A percentile compares a stretch with the other conserved stretches of the same genome.
phyloP scores from a whole-genome alignment of 2,888 invertebrate genomes.

The Amblyjoppa proteus region DNA sequence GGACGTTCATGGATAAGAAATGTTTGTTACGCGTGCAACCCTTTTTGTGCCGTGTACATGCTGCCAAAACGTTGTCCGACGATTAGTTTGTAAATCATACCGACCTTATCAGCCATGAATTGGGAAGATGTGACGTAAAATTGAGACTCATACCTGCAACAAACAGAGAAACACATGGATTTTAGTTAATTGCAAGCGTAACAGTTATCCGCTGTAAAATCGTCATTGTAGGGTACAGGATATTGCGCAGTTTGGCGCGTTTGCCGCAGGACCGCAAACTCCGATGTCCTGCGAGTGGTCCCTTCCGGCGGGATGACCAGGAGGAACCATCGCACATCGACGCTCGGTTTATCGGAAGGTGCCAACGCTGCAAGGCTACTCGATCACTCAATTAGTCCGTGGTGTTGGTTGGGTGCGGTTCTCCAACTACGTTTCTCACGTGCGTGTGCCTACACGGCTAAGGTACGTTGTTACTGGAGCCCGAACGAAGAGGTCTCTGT shows the following conservation, averaged over 20 bases:
- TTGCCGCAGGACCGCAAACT: neutral
- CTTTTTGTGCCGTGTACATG: too few species aligned
- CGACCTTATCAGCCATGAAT: slow-evolving; percentile 18
- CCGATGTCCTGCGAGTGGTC: neutral
- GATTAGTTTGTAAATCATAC: neutral
- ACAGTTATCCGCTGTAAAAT: neutral
- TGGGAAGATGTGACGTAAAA: neutral
- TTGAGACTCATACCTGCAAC: slow-evolving; percentile 25
- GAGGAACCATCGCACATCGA: slow-evolving; percentile 1
- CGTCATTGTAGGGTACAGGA: neutral
- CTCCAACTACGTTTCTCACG: slow-evolving; percentile 72
- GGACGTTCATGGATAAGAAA: too few species aligned
- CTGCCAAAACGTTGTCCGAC: too few species aligned
- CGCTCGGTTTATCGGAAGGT: slow-evolving; percentile 74
- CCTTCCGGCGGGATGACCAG: neutral
- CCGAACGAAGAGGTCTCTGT: slow-evolving; percentile 55
- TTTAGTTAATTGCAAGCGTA: neutral
- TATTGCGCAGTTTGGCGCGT: neutral
- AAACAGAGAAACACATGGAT: slow-evolving; percentile 16
- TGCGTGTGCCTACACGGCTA: slow-evolving; percentile 25
- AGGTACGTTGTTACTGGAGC: slow-evolving; percentile 27
- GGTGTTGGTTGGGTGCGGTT: slow-evolving; percentile 81
- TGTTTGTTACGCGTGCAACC: too few species aligned
- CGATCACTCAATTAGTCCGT: slow-evolving; percentile 82
- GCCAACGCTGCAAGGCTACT: slow-evolving; percentile 81